Base-by-base conservation (phyloP, 1,140 invertebrate genomes). In the Meteorus sp. region DNA sequence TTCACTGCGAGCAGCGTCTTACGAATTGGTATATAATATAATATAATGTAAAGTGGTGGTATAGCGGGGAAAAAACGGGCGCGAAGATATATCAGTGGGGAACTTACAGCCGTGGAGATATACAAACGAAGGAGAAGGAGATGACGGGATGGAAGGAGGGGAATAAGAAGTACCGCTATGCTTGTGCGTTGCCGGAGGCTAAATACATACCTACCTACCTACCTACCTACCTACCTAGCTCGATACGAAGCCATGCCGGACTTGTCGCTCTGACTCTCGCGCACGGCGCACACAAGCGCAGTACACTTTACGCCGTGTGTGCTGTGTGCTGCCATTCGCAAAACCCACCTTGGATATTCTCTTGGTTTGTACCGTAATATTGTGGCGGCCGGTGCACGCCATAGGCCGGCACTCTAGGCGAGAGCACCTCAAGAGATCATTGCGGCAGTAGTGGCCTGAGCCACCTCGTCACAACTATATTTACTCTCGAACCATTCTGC, bases 131-230 rank as follows among this genome's bases (percentile, higher is more conserved):
- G 23, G 23, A 54, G 13, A 9, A 45, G 39, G 53, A 47, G 57
- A 53, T 39, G 62, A 27, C 43, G 60, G 57, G 11, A 39, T 29
- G 45, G 43, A 41, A 35, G 43, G 20, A 13, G 15, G 43, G 27
- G 48, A 45, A 29, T 37, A 55, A 19, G 50, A 70, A 73, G 72
- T 74, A 74, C 71, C 72, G 72, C 72, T 74, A 74, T 72, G 70
- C 68, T 65, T 70, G 64, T 41, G 65, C 66, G 71, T 74, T 52
- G 69, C 72, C 67, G 35, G 48, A 68, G 72, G 72, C 71, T 62
- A 66, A 72, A 73, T 74, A 73, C 72, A 74, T 74, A 73, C 72
- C 72, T 72, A 72, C 72, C 71, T 72, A 72, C 70, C 69, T 71
- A 71, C 69, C 70, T 72, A 72, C 61, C 61, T 60, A 63, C 54